Evolutionary conservation across 53 echinoderm and acorn worm genomes (phyloP).

Genomic region (Mesocentrotus franciscanus): DNA sequence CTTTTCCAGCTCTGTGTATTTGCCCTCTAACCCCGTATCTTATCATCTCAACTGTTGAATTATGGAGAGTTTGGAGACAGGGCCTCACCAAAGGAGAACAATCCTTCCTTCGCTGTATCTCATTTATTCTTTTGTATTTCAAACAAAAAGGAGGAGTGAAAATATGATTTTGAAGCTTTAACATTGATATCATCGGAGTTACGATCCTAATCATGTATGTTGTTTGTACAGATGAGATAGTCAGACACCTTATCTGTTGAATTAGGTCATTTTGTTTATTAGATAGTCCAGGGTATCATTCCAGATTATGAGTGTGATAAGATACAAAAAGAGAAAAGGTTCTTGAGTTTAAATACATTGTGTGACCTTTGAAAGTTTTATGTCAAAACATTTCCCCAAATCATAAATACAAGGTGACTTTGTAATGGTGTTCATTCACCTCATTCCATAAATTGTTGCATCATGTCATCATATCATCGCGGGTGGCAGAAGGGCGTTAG

Average conservation of each 20-base stretch:
- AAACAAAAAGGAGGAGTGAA: conserved; percentile 13
- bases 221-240: conserved; percentile 20
- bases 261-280: conserved; percentile 27
- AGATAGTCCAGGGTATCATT: background rate
- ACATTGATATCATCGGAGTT: background rate
- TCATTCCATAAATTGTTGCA: background rate
- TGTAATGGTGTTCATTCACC: background rate
- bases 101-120: background rate
- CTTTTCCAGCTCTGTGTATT: background rate
- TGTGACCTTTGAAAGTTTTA: background rate
- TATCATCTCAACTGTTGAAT: conserved; percentile 23
- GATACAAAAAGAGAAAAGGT: background rate
- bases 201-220: background rate
- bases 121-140: background rate
- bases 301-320: background rate
- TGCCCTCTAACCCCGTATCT: conserved; percentile 26
- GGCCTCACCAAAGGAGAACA: conserved; percentile 36
- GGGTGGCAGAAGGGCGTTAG: too few relatives aligned
- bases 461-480: background rate
- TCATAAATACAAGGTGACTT: background rate
- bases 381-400: background rate
- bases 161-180: background rate
- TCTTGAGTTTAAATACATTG: background rate
- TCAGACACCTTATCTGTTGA: background rate
- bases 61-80: background rate